Evolutionary conservation across 1,140 invertebrate species (phyloP), one percentile per base, ranked within the genome.

Genomic region (Aphidius gifuensis): DNA sequence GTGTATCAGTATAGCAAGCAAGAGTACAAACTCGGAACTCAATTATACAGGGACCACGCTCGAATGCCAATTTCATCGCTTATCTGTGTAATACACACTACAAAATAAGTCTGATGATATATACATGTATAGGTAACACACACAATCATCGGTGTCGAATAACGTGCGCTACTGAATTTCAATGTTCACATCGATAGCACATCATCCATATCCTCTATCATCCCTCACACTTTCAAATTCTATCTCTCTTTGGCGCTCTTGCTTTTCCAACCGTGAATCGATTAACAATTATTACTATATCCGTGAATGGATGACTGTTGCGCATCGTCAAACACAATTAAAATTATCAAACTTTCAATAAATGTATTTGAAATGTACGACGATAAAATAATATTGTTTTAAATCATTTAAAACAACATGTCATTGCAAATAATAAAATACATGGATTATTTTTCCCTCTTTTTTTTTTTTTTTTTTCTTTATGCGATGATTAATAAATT

Each of bases 21-120:
- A 38, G 75, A 74, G 76, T 68, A 75, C 70, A 72, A 73, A 75
- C 74, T 79, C 68, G 71, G 71, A 78, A 80, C 75, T 80, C 76
- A 77, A 80, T 67, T 67, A 67, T 67, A 67, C 66, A 62, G 62
- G 57, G 63, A 67, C 60, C 62, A 59, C 62, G 60, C 46, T 60
- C 57, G 66, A 67, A 64, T 67, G 62, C 66, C 66, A 67, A 67
- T 67, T 66, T 62, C 63, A 67, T 61, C 64, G 66, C 66, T 65
- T 68, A 68, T 68, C 64, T 64, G 66, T 67, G 62, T 65, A 68
- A 67, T 66, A 74, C 69, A 66, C 71, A 70, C 71, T 71, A 66
- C 69, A 69, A 77, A 78, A 75, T 76, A 72, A 76, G 71, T 73
- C 67, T 69, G 73, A 45, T 16, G 60, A 42, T 39, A 32, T 32